Evolutionary conservation across 2,113 vertebrate species (phyloP), one percentile per base, ranked within the genome.

Genomic region (Equus przewalskii): DNA sequence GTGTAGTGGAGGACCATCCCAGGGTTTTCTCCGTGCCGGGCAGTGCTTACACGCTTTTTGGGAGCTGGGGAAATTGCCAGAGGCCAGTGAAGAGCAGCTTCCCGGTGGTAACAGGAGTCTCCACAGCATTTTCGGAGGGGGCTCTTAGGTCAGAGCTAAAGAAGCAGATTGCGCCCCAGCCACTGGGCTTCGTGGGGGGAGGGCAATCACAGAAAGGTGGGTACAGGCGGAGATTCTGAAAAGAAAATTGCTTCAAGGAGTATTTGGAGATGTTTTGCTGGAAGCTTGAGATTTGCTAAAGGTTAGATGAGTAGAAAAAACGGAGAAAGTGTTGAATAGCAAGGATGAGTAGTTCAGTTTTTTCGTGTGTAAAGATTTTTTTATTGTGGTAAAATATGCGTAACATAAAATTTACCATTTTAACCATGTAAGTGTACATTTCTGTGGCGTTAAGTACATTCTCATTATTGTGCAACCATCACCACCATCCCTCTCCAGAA

Each of bases 271-370:
- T 44, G 54, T 80, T 82, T 49, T 84, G 62, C 14, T 78, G 11
- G 72, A 94, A 92, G 58, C 72, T 79, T 36, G 70, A 94, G 56
- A 78, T 91, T 82, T 81, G 70, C 46, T 76, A 58, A 58, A 46
- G 65, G 36, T 79, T 91, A 67, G 19, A 44, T 67, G 70, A 79
- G 51, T 70, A 78, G 83, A 44, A 92, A 62, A 54, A 84, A 46
- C 54, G 65, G 44, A 75, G 36, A 65, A 36, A 58, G n/a, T 22
- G 10, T 58, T 79, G 24, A 46, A 46, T 64, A 73, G 44, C n/a
- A 93, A 86, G 19, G 33, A 51, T 69, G 30, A 81, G 16, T 56
- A 79, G 46, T 76, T 87, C 21, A 67, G 28, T 60, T 79, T 65
- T 91, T 60, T 24, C n/a, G n/a, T 67, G 56, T 51, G 51, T 82